Conservation (phyloP, 2,797 vertebrate species). For the Pseudochirops cupreus region DNA sequence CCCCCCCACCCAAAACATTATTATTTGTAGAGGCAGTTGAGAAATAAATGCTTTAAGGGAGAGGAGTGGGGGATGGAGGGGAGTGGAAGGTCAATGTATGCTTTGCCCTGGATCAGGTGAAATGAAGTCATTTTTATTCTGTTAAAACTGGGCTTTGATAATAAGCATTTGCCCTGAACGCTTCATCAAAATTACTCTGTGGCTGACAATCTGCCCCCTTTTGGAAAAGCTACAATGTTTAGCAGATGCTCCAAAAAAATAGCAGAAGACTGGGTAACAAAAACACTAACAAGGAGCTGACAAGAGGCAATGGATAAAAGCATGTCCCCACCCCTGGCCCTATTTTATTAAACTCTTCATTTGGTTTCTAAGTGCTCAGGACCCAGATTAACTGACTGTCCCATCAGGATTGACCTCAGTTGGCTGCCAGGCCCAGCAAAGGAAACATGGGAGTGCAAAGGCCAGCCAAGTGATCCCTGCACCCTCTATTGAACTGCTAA, state of each 20-base stretch:
- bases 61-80: background rate
- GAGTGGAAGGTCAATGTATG: slow-evolving; percentile 2
- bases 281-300: slow-evolving; percentile 23
- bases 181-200: background rate
- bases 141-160: slow-evolving; percentile 9
- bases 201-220: background rate
- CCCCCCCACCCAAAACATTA: background rate
- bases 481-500: background rate
- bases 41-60: background rate
- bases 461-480: background rate
- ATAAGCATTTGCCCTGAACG: background rate
- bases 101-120: slow-evolving; percentile 15
- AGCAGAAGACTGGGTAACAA: background rate
- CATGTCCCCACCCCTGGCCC: rapidly evolving
- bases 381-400: background rate
- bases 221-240: background rate
- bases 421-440: background rate
- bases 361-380: background rate
- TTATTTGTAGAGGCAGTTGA: slow-evolving; percentile 35
- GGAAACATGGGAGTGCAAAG: background rate
- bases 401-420: slow-evolving; percentile 5
- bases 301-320: background rate
- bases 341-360: slow-evolving; percentile 2
- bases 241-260: slow-evolving; percentile 25
- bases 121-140: slow-evolving; percentile 1